Evolutionary conservation across 2,113 vertebrate species (phyloP), one percentile per base, ranked within the genome.

Genomic region (Lanius collurio): DNA sequence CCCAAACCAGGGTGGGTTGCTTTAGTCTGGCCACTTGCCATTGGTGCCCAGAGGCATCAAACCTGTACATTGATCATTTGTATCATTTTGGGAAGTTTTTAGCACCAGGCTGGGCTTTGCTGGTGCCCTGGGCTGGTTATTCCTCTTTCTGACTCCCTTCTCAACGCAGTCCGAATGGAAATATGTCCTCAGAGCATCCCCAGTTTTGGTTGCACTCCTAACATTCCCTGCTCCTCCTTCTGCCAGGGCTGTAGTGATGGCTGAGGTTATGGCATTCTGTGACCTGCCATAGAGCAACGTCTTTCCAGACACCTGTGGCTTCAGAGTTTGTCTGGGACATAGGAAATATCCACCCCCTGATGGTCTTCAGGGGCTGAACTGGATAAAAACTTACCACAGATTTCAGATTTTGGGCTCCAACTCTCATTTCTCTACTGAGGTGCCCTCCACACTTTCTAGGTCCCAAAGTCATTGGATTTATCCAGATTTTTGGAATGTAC

Each of bases 21-120:
- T 73, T 49, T 42, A 57, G 2, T 28, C 8, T 70, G 83, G 18
- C 39, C 3, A 1, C 52, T 71, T 71, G 28, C 57, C 0, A 0
- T 13, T 24, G 35, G 11, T 71, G 5, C 21, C 44, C n/a, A 37
- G 47, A 23, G 33, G n/a, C 28, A 50, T 23, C 55, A 57, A 55
- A 60, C 10, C 28, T 7, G 21, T 15, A n/a, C 16, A 6, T 1
- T 19, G 42, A 52, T 33, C 1, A 0, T 53, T 83, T 50, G 35
- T 21, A 28, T 18, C 4, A 28, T 19, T 68, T n/a, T 1, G 2
- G 39, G 17, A 11, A 27, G 13, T 23, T 81, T 73, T 80, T 28
- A 73, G 17, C 26, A 6, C 55, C 4, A 4, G 30, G 24, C 46
- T 53, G n/a, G 56, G 47, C 42, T 91, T 73, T 64, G 30, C 64